phyloP scores from a whole-genome alignment of 2,888 invertebrate genomes.

The Caenorhabditis afra region DNA sequence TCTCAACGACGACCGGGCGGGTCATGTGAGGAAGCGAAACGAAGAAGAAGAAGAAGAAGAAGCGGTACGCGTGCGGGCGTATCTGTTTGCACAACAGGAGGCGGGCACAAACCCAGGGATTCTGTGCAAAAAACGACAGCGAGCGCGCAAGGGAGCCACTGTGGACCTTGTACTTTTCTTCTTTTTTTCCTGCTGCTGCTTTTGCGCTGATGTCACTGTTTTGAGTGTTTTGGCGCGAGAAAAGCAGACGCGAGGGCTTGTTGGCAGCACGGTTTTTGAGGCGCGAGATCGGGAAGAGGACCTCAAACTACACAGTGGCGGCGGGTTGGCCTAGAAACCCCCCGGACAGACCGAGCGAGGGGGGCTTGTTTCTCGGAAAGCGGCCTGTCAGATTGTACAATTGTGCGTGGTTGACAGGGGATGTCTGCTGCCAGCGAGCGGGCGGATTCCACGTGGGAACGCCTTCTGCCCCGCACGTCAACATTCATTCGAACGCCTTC shows the following conservation, averaged over 20 bases:
- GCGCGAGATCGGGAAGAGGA: too few relatives aligned
- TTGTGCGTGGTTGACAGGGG: too few relatives aligned
- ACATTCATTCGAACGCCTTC: too few relatives aligned
- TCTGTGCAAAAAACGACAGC: background rate
- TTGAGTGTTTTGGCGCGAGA: conserved; percentile 8
- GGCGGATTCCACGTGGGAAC: too few relatives aligned
- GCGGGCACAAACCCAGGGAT: conserved; percentile 7
- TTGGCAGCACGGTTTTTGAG: background rate
- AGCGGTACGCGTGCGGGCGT: conserved; percentile 18
- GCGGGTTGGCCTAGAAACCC: too few relatives aligned
- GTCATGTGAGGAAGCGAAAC: conserved; percentile 19
- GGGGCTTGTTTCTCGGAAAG: too few relatives aligned
- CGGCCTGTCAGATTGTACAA: too few relatives aligned
- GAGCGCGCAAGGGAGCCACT: background rate
- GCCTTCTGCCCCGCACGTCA: too few relatives aligned
- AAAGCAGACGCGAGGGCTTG: background rate
- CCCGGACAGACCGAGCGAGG: too few relatives aligned
- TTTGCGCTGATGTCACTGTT: conserved; percentile 33
- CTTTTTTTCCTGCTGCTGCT: too few relatives aligned
- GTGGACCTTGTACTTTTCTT: conserved; percentile 46
- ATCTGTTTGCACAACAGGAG: conserved; percentile 43
- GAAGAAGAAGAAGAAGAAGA: conserved; percentile 13
- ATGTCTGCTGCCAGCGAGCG: too few relatives aligned
- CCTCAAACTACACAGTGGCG: too few relatives aligned
- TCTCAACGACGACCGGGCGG: background rate